Conservation (phyloP, 1,140 invertebrate genomes). For the Anadara kagoshimensis region DNA sequence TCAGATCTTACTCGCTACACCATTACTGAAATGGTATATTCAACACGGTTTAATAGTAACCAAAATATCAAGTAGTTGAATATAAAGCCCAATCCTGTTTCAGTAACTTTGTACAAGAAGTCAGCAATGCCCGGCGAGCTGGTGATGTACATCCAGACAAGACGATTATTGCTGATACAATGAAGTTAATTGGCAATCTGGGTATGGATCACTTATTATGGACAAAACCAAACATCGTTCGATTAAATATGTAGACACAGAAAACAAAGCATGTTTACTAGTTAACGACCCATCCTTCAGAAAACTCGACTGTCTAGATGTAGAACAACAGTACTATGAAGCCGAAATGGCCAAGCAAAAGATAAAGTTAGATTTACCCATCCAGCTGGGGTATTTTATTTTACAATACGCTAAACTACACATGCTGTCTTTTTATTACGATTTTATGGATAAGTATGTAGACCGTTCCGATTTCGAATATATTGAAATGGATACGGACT, state of each 20-base stretch:
- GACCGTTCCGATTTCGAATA: conserved; percentile 40
- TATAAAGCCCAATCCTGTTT: conserved; percentile 36
- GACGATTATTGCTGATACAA: conserved; percentile 48
- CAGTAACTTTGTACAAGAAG: conserved; percentile 26
- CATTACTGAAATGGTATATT: conserved; percentile 15
- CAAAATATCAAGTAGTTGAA: conserved; percentile 45
- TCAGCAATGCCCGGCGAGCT: conserved; percentile 30
- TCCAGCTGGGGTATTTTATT: conserved; percentile 43
- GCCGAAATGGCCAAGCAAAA: conserved; percentile 25
- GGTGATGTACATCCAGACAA: conserved; percentile 30
- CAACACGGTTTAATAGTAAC: conserved; percentile 5
- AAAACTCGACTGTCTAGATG: conserved; percentile 6
- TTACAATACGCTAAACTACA: conserved; percentile 44
- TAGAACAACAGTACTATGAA: conserved; percentile 29
- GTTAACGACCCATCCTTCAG: conserved; percentile 27
- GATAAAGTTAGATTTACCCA: conserved; percentile 30
- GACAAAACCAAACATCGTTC: conserved; percentile 43
- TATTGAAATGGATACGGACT: conserved; percentile 53
- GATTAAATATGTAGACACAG: no score
- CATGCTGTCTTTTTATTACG: conserved; percentile 52
- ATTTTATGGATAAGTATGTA: conserved; percentile 47
- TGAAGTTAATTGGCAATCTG: conserved; percentile 42
- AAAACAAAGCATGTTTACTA: background rate
- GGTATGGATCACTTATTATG: conserved; percentile 39
- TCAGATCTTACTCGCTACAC: conserved; percentile 15